Evolutionary conservation across 2,113 vertebrate species (phyloP), one percentile per base, ranked within the genome.

Genomic region (Gracilinanus agilis): DNA sequence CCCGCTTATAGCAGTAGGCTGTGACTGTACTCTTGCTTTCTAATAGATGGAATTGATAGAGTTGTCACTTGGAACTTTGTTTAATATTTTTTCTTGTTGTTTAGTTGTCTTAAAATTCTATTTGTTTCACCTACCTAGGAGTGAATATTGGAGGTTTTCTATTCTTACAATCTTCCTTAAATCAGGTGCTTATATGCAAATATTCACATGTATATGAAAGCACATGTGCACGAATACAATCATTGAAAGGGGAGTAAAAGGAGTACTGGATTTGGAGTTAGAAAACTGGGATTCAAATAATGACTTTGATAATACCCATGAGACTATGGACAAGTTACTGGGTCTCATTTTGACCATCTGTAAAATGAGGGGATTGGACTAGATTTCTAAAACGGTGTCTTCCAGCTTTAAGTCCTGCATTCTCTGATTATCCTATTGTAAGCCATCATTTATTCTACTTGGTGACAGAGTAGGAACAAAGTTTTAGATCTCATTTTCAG

Each of bases 401-500:
- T 83, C 40, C n/a, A 83, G 19, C 67, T 2, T 83, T 83, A 40
- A 83, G 40, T 9, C n/a, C 67, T 83, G 40, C n/a, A 83, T n/a
- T n/a, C 6, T 83, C n/a, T 83, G 19, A 83, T 83, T n/a, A 67
- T 29, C 5, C 34, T 67, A 67, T 67, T 83, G 67, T 40, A 9
- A 40, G 16, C 54, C 96, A 90, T 9, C 90, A 94, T 55, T 90
- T 95, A 94, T 96, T 91, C 34, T 91, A 94, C 53, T 88, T 96
- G 91, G 97, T 92, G 0, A 95, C n/a, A 96, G 94, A 94, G 94
- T 83, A 96, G 91, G 53, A 94, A 95, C 11, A 95, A 93, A 97
- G 96, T 24, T 95, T 83, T 88, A 83, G 40, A 88, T 21, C 90
- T 97, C 44, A 19, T 97, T 98, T 94, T 97, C 93, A 96, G 96